These are phyloP conservation scores for Aurelia sp. DNA, from an alignment of 30 jellyfish, hydroid and myxozoan genomes.

Conservation along the genomic window DNA sequence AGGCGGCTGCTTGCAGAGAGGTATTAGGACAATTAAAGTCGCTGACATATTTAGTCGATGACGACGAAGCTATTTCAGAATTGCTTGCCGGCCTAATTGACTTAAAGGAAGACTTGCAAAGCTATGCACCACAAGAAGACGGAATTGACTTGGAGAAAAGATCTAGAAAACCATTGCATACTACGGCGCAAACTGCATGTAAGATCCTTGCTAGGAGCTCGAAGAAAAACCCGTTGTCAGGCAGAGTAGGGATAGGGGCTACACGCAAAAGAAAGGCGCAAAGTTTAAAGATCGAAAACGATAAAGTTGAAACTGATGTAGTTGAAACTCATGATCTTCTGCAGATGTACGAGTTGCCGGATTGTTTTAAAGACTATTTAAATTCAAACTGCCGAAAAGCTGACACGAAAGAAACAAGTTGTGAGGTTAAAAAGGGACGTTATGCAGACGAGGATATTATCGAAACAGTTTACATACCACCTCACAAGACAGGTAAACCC, in stretches of 20 bases:
- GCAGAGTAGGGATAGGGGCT: slow-evolving; percentile 31
- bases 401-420: no score
- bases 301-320: slow-evolving; percentile 12
- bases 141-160: slow-evolving; percentile 5
- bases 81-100: slow-evolving; percentile 29
- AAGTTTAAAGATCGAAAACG: slow-evolving; percentile 12
- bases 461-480: no score
- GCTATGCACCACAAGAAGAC: slow-evolving; percentile 24
- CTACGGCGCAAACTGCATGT: slow-evolving; percentile 21
- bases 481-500: no score
- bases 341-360: slow-evolving; percentile 39
- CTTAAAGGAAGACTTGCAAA: slow-evolving; percentile 3
- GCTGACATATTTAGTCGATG: not conserved
- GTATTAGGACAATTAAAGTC: not conserved
- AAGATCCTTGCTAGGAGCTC: slow-evolving; percentile 15
- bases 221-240: slow-evolving; percentile 9
- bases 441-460: no score
- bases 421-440: no score
- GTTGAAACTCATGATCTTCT: slow-evolving; percentile 26
- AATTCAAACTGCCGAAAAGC: no score
- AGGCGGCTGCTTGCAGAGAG: slow-evolving; percentile 24
- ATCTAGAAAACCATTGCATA: not conserved
- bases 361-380: slow-evolving; percentile 13
- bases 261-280: slow-evolving; percentile 20
- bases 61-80: slow-evolving; percentile 8